phyloP scores from a whole-genome alignment of 2,797 vertebrate genomes.

The Rhabdophis nuchalis region DNA sequence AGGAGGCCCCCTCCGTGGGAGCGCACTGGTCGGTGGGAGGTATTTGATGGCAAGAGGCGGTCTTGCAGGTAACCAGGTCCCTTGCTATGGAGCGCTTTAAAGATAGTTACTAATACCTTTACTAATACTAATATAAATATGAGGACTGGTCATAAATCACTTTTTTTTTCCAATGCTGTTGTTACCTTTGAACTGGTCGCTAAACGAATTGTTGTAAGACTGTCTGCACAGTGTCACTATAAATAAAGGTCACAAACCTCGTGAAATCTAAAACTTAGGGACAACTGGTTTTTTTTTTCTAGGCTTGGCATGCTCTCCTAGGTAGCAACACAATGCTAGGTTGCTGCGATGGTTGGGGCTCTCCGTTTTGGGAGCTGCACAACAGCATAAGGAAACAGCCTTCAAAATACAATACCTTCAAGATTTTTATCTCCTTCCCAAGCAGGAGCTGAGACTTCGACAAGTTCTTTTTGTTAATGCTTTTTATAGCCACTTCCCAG shows the following conservation, averaged over 20 bases:
- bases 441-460: constrained; percentile 90
- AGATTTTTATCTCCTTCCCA: constrained; percentile 86
- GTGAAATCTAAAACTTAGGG: not conserved
- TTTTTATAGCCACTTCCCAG: constrained; percentile 89
- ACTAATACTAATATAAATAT: too few species aligned
- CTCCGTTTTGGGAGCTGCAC: too few species aligned
- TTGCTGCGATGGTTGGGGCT: not conserved
- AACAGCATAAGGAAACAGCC: not conserved
- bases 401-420: constrained; percentile 74
- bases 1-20: too few species aligned
- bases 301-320: not conserved
- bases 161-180: not conserved
- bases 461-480: constrained; percentile 92
- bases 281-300: not conserved
- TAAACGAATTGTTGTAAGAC: not conserved
- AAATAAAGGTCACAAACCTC: not conserved
- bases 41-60: too few species aligned
- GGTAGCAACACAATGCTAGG: not conserved
- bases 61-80: too few species aligned
- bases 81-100: too few species aligned
- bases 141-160: not conserved
- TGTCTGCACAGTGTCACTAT: not conserved
- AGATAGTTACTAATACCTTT: too few species aligned
- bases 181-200: not conserved
- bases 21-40: too few species aligned